phyloP scores from a whole-genome alignment of 2,797 vertebrate genomes.

The Pelochelys cantorii region DNA sequence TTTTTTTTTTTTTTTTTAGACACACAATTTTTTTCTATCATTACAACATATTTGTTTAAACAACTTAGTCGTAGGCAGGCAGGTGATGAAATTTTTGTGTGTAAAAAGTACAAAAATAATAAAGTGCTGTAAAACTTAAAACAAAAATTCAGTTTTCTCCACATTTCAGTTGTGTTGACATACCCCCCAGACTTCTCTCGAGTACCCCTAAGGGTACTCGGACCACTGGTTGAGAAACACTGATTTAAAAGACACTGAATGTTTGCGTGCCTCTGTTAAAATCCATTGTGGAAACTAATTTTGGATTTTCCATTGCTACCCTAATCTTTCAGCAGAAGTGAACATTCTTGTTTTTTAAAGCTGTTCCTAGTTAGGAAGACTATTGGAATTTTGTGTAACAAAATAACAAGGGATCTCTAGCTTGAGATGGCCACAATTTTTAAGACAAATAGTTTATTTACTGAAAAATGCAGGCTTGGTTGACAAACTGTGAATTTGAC shows the following conservation, averaged over 20 bases:
- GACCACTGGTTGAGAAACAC: too few species aligned
- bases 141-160: too few species aligned
- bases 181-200: too few species aligned
- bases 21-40: too few species aligned
- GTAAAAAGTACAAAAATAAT: too few species aligned
- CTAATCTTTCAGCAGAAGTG: neutral
- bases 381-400: neutral
- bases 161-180: too few species aligned
- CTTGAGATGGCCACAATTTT: neutral
- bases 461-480: neutral
- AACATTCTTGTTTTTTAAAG: neutral
- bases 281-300: conserved; percentile 33
- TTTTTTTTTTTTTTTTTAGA: too few species aligned
- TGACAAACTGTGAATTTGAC: neutral
- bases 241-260: neutral
- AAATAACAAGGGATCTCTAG: neutral
- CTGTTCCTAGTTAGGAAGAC: conserved; percentile 11
- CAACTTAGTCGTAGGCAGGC: too few species aligned
- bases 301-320: conserved; percentile 23
- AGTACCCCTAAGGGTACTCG: too few species aligned
- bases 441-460: neutral
- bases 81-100: too few species aligned
- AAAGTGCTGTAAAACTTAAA: too few species aligned
- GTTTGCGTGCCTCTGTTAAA: conserved; percentile 24
- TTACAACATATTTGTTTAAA: too few species aligned